Base-by-base conservation (phyloP, 2,113 vertebrate genomes). In the Cochlearius cochlearius region DNA sequence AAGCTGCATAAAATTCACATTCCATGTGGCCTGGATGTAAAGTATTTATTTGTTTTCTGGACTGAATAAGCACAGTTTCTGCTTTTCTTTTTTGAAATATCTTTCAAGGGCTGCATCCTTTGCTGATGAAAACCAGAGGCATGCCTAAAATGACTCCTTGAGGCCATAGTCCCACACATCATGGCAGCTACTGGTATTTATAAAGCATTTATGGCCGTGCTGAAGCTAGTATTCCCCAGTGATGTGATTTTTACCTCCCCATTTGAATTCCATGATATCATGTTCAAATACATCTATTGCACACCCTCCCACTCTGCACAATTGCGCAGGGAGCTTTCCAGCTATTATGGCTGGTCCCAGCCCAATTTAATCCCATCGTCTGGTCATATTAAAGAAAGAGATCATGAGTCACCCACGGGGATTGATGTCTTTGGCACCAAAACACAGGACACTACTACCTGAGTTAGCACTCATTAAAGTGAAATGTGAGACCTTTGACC, bases 41-140 rank as follows among this genome's bases (percentile, higher is more conserved):
- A 97, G 86, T 71, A 85, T 83, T 89, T 87, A 85, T 76, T 94
- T 90, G 53, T 60, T 94, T 88, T 72, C 59, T 63, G 21, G 45
- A 50, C 27, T 53, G 29, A 92, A 92, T 60, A 88, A 80, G 50
- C 39, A 76, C 29, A 62, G 41, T 86, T 93, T 74, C 41, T 2
- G 49, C 38, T 58, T 77, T 36, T n/a, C 11, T 53, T 62, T 75
- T 56, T 12, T 25, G 15, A 86, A 81, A 56, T 60, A 53, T 29
- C 16, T 68, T 49, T 62, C n/a, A 86, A 58, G 75, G 45, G 12
- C 27, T 49, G 15, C 41, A 90, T 60, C 34, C 10, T 75, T 85
- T 62, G 27, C 45, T 62, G n/a, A 39, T 34, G 27, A 60, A 90
- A 88, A 60, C 49, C 34, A 43, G 60, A 80, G 22, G 17, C 22